phyloP scores from a whole-genome alignment of 2,797 vertebrate species.

The Naso thynnoides region DNA sequence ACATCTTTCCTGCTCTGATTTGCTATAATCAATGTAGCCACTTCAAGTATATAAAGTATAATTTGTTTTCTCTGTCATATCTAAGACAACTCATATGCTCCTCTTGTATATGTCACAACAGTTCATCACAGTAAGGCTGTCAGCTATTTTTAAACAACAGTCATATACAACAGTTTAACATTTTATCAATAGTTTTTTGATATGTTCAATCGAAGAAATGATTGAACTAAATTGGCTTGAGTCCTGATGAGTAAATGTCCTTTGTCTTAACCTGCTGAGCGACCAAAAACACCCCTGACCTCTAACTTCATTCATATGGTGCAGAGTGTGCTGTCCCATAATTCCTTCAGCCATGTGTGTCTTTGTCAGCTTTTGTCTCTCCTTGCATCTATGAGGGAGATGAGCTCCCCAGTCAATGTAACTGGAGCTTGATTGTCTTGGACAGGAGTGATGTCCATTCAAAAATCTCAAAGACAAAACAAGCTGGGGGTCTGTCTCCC shows the following conservation, averaged over 20 bases:
- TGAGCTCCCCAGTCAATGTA: constrained; percentile 60
- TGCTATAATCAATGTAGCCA: background rate
- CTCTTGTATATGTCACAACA: too few species aligned
- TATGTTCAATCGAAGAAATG: too few species aligned
- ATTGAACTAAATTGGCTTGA: background rate
- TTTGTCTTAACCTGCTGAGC: constrained; percentile 27
- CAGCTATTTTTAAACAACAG: too few species aligned
- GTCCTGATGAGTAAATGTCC: constrained; percentile 18
- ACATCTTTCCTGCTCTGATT: background rate
- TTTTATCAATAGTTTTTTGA: background rate
- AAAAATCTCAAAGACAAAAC: constrained; percentile 70
- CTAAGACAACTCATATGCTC: too few species aligned
- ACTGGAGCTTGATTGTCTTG: constrained; percentile 62
- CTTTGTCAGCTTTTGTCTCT: constrained; percentile 57
- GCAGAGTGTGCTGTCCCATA: constrained; percentile 32
- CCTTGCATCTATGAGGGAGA: constrained; percentile 54
- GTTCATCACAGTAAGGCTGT: too few species aligned
- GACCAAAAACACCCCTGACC: constrained; percentile 18
- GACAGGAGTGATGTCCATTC: constrained; percentile 67
- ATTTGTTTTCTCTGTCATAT: background rate
- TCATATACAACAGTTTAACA: background rate
- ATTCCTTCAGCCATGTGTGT: constrained; percentile 43
- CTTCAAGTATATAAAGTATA: too few species aligned
- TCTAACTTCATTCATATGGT: constrained; percentile 35
- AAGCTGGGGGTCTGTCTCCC: constrained; percentile 66